phyloP scores from a whole-genome alignment of 2,797 vertebrate species.

The Hirundo rustica region DNA sequence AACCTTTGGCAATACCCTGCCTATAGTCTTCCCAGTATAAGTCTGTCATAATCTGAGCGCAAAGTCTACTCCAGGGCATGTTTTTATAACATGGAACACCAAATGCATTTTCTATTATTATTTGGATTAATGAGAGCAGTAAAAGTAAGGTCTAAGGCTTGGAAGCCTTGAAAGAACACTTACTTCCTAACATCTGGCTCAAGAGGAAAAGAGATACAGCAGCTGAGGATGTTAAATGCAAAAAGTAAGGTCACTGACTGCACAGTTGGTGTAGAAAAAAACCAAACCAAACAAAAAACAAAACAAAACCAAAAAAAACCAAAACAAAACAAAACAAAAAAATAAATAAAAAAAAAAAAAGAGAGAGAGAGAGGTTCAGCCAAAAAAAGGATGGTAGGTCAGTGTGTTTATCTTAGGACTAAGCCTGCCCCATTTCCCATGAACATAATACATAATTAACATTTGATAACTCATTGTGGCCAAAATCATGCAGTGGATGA shows the following conservation, averaged over 20 bases:
- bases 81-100: not conserved
- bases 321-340: no score
- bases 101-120: not conserved
- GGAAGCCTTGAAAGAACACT: not conserved
- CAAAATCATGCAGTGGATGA: not conserved
- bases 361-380: not conserved
- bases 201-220: not conserved
- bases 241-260: not conserved
- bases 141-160: not conserved
- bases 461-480: not conserved
- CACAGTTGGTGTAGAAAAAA: not conserved
- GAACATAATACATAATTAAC: not conserved
- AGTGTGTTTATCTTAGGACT: not conserved
- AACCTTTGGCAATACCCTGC: not conserved
- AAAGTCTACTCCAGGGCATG: not conserved
- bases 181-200: not conserved
- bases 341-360: no score
- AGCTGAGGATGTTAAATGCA: not conserved
- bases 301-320: no score
- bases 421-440: not conserved
- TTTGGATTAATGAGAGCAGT: not conserved
- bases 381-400: not conserved
- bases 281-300: no score
- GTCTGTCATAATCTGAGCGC: not conserved
- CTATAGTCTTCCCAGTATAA: not conserved